Evolutionary conservation across 2,888 invertebrate species (phyloP).

Genomic region (Amblyjoppa fuscipennis): DNA sequence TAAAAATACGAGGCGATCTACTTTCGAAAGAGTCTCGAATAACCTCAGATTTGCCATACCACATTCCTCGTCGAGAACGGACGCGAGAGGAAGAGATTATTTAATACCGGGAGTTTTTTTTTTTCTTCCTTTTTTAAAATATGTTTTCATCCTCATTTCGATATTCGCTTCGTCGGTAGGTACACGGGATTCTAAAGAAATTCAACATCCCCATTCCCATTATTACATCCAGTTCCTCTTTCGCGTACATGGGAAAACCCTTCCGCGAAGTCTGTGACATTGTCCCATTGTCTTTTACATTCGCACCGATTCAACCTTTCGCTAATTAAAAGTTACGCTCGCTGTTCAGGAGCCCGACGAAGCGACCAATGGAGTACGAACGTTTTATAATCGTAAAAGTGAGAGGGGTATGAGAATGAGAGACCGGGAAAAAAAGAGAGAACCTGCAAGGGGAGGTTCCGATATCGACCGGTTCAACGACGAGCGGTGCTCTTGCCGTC

Average conservation of each 20-base stretch:
- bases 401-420: constrained; percentile 16
- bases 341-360: constrained; percentile 47
- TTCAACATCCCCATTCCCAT: neutral
- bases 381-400: constrained; percentile 42
- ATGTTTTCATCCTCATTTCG: constrained; percentile 2
- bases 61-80: neutral
- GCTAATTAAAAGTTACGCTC: constrained; percentile 63
- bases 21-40: constrained; percentile 24
- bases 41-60: constrained; percentile 2
- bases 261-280: constrained; percentile 26
- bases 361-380: constrained; percentile 40
- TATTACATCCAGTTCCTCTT: constrained; percentile 7
- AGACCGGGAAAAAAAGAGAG: constrained; percentile 15
- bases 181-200: neutral
- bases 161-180: neutral
- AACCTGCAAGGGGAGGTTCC: constrained; percentile 25
- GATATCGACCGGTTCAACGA: constrained; percentile 62
- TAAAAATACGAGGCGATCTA: constrained; percentile 30
- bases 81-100: neutral
- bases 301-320: constrained; percentile 51
- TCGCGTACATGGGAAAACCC: constrained; percentile 8
- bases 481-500: constrained; percentile 42
- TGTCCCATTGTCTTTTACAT: constrained; percentile 54
- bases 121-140: neutral
- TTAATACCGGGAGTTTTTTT: neutral